Evolutionary conservation across 2,797 vertebrate species (phyloP).

Genomic region (Poecile montanus): DNA sequence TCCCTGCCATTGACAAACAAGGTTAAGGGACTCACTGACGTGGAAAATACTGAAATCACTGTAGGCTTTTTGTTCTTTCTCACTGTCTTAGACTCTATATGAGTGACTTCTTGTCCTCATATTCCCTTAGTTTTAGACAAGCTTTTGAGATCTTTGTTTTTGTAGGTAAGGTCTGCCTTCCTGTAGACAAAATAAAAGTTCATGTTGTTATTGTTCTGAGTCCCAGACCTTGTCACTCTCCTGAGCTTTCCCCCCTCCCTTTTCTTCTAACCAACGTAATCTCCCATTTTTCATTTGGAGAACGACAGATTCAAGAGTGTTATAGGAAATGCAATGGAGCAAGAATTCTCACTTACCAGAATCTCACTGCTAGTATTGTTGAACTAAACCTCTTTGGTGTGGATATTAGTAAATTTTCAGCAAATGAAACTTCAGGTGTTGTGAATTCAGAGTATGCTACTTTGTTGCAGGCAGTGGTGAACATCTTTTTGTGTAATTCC

Average conservation of each 20-base stretch:
- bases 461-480: not conserved
- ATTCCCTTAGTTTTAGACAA: conserved; percentile 11
- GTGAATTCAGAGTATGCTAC: not conserved
- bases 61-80: conserved; percentile 31
- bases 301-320: conserved; percentile 7
- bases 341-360: not conserved
- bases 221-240: not conserved
- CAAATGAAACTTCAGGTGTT: not conserved
- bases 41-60: conserved; percentile 50
- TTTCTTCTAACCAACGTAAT: conserved; percentile 23
- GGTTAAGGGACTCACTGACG: conserved; percentile 16
- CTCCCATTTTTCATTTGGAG: conserved; percentile 30
- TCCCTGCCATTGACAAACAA: conserved; percentile 31
- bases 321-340: not conserved
- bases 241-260: not conserved
- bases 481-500: not conserved
- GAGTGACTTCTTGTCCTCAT: conserved; percentile 23
- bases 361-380: not conserved
- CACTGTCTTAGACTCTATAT: not conserved
- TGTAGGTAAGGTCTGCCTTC: conserved; percentile 5
- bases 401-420: not conserved
- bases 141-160: conserved; percentile 2
- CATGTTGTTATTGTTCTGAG: conserved; percentile 6
- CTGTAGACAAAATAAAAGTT: not conserved
- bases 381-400: not conserved